These are phyloP conservation scores for Berghia stephanieae DNA, from an alignment of 1,140 invertebrate genomes.

Conservation along the genomic window DNA sequence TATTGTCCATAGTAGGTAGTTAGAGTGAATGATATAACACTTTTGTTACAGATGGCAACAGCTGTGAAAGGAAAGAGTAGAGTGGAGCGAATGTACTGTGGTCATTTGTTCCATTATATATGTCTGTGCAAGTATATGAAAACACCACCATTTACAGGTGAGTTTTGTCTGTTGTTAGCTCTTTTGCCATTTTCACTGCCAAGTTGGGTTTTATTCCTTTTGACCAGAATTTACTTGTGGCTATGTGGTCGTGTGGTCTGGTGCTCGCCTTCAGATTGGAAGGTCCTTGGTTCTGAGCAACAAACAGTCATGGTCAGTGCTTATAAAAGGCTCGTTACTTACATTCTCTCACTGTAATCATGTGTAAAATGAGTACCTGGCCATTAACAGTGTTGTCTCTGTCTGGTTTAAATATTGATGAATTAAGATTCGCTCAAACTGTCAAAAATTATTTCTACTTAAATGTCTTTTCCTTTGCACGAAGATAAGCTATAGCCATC, in stretches of 20 bases:
- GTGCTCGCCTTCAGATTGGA: too few relatives aligned
- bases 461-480: background rate
- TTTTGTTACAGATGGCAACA: slow-evolving; percentile 57
- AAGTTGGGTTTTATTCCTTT: too few relatives aligned
- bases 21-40: background rate
- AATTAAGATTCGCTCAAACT: background rate
- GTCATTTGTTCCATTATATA: slow-evolving; percentile 78
- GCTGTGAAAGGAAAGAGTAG: slow-evolving; percentile 67
- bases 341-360: too few relatives aligned
- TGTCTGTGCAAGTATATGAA: slow-evolving; percentile 80
- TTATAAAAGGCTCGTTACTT: too few relatives aligned
- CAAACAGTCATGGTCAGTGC: too few relatives aligned
- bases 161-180: slow-evolving; percentile 38
- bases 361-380: too few relatives aligned
- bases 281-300: too few relatives aligned
- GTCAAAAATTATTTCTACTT: too few relatives aligned
- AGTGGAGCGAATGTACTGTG: slow-evolving; percentile 79
- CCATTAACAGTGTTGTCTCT: too few relatives aligned
- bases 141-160: slow-evolving; percentile 81
- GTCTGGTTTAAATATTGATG: too few relatives aligned
- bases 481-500: background rate
- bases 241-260: slow-evolving; percentile 2
- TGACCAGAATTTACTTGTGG: background rate
- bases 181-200: too few relatives aligned
- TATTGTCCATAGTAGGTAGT: too few relatives aligned